Evolutionary conservation across 1,140 invertebrate genomes (phyloP).

Genomic region (Caenorhabditis tropicalis): DNA sequence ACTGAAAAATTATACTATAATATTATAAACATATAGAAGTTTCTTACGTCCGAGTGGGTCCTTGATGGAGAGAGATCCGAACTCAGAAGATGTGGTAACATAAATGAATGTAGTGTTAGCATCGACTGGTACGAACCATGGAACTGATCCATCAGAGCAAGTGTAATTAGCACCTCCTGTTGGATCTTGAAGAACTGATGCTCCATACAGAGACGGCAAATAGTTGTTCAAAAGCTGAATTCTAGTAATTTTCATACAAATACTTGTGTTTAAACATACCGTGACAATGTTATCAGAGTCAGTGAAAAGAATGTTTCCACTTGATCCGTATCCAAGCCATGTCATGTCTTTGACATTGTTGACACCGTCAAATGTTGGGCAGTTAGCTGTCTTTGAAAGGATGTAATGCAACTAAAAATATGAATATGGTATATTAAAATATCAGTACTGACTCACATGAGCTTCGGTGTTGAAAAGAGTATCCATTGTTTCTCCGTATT

Average conservation of each 20-base stretch:
- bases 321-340: slow-evolving; percentile 49
- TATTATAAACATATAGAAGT: background rate
- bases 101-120: slow-evolving; percentile 44
- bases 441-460: background rate
- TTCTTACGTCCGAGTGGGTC: slow-evolving; percentile 31
- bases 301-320: slow-evolving; percentile 51
- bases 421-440: background rate
- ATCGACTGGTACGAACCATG: slow-evolving; percentile 43
- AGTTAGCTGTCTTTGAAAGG: background rate
- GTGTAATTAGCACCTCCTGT: slow-evolving; percentile 6
- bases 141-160: background rate
- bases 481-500: slow-evolving; percentile 29
- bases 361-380: slow-evolving; percentile 27
- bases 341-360: slow-evolving; percentile 36
- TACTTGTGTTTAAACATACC: background rate
- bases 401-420: slow-evolving; percentile 46
- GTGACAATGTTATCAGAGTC: background rate
- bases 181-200: slow-evolving; percentile 46
- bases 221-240: slow-evolving; percentile 50
- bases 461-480: slow-evolving; percentile 19
- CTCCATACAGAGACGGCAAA: slow-evolving; percentile 45
- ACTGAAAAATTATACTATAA: background rate
- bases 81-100: background rate
- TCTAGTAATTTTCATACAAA: background rate
- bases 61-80: slow-evolving; percentile 33